phyloP scores from a whole-genome alignment of 2,797 vertebrate species.

The Sphenodon punctatus region DNA sequence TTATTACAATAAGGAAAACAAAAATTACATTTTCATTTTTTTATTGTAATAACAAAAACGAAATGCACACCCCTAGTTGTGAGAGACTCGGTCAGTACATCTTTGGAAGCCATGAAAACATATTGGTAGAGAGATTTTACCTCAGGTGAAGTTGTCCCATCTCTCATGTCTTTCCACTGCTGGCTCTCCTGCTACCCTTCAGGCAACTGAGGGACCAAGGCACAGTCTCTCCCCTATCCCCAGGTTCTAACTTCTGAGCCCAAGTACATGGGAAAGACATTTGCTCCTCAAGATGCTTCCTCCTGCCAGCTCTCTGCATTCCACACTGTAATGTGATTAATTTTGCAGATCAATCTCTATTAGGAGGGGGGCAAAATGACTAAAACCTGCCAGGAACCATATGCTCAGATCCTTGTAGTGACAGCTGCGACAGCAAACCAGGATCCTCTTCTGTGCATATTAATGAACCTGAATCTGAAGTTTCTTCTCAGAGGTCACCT shows the following conservation, averaged over 20 bases:
- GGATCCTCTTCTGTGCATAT: background rate
- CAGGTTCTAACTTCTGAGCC: background rate
- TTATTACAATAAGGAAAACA: no score
- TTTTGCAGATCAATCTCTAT: background rate
- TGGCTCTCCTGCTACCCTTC: background rate
- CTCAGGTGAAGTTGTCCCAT: background rate
- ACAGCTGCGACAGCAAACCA: background rate
- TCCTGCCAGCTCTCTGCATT: background rate
- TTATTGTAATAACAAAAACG: no score
- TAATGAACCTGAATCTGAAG: background rate
- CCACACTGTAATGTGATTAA: background rate
- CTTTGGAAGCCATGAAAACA: no score
- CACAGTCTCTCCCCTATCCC: background rate
- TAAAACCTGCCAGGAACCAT: slow-evolving; percentile 3
- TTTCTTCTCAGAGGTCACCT: background rate
- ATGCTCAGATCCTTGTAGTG: background rate
- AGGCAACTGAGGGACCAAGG: background rate
- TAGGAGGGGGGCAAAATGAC: background rate
- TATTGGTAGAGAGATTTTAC: background rate
- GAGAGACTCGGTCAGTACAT: no score
- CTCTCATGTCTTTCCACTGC: background rate
- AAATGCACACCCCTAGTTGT: no score
- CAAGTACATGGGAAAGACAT: background rate
- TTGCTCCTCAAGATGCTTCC: background rate
- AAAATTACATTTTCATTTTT: no score